Percentiles rank a stretch among this genome's conserved stretches.
Evolutionary conservation across 2,113 vertebrate species (phyloP).

Genomic region (Dascyllus trimaculatus): DNA sequence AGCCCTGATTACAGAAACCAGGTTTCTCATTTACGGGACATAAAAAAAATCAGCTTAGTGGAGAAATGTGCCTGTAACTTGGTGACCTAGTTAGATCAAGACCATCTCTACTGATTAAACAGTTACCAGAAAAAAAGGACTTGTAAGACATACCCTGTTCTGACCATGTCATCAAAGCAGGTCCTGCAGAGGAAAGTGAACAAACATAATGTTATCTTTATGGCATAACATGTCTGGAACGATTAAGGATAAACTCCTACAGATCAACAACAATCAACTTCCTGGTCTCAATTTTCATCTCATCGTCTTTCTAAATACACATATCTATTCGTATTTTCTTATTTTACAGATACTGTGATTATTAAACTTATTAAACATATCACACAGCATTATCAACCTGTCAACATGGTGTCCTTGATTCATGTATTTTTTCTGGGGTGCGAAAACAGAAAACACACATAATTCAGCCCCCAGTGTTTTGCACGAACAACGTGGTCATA

Average conservation of each 20-base stretch:
- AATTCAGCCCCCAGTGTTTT: too few species aligned
- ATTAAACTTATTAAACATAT: background rate
- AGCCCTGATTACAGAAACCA: background rate
- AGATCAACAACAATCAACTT: background rate
- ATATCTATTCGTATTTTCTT: background rate
- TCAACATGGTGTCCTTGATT: too few species aligned
- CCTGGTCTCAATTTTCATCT: background rate
- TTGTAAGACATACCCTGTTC: conserved; percentile 75
- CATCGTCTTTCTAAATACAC: background rate
- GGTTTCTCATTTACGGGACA: too few species aligned
- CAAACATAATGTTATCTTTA: background rate
- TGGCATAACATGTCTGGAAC: background rate
- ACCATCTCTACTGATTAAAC: background rate
- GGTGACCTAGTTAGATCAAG: background rate
- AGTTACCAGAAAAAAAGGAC: background rate
- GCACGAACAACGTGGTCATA: too few species aligned
- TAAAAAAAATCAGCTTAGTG: too few species aligned
- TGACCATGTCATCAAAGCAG: conserved; percentile 90
- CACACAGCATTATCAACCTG: background rate
- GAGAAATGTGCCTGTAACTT: too few species aligned
- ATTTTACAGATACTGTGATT: background rate
- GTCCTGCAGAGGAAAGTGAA: conserved; percentile 85
- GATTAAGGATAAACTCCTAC: background rate
- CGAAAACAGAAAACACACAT: background rate
- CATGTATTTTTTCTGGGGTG: too few species aligned